Conservation (phyloP, 2,113 vertebrate species). For the Daubentonia madagascariensis region DNA sequence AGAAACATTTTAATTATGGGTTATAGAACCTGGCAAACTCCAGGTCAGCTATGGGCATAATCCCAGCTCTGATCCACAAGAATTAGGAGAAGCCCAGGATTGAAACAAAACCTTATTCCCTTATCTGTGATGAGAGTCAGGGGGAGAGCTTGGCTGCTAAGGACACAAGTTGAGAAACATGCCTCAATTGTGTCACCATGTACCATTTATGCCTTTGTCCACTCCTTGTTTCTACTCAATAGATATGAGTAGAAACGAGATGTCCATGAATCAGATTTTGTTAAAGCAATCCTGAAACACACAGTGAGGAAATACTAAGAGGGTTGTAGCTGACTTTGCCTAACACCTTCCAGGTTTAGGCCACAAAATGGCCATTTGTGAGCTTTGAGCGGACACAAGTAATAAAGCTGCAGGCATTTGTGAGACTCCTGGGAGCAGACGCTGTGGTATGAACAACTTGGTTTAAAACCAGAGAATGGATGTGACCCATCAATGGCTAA, state of each 20-base stretch:
- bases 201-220: not conserved
- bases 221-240: not conserved
- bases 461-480: slow-evolving; percentile 19
- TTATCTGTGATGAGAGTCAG: not conserved
- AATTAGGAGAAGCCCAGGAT: not conserved
- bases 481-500: not conserved
- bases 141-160: not conserved
- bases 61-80: not conserved
- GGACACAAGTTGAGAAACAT: not conserved
- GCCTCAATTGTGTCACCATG: not conserved
- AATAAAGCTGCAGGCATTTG: not conserved
- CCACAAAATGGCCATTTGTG: not conserved
- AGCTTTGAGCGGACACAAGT: not conserved
- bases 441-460: not conserved
- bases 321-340: not conserved
- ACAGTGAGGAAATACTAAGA: not conserved
- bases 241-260: not conserved
- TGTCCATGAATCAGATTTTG: not conserved
- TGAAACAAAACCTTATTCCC: not conserved
- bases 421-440: not conserved
- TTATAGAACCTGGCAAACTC: not conserved
- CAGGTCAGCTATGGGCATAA: not conserved
- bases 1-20: not conserved
- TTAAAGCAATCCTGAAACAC: not conserved
- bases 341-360: not conserved